A percentile compares a stretch with the other conserved stretches of the same genome.
Evolutionary conservation across 2,797 vertebrate genomes (phyloP).

Genomic region (Falco cherrug): DNA sequence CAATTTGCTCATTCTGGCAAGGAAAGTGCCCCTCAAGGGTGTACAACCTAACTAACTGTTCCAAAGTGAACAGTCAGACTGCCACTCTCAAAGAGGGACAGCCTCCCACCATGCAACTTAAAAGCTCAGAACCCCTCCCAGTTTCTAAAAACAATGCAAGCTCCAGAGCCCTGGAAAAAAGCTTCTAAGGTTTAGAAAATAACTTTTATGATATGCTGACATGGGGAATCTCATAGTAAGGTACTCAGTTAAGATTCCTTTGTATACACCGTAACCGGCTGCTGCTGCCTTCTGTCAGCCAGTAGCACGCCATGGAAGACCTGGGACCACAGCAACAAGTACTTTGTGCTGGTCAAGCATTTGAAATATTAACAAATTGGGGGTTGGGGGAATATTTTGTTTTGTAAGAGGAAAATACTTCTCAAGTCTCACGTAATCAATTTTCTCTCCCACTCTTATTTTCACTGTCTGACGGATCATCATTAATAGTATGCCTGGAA

Average conservation of each 20-base stretch:
- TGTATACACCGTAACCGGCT: not conserved
- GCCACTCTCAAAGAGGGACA: not conserved
- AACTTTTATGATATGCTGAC: not conserved
- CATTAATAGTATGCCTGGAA: not conserved
- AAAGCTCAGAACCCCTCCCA: not conserved
- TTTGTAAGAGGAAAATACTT: not conserved
- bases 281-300: not conserved
- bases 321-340: not conserved
- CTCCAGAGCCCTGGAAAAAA: not conserved
- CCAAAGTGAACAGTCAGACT: not conserved
- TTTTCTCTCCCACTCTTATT: not conserved
- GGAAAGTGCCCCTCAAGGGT: not conserved
- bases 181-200: not conserved
- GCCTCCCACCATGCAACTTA: not conserved
- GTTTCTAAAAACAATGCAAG: not conserved
- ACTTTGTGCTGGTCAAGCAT: not conserved
- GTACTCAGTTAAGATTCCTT: not conserved
- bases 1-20: not conserved
- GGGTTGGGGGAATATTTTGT: not conserved
- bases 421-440: not conserved
- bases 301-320: not conserved
- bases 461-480: not conserved
- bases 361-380: not conserved
- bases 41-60: not conserved
- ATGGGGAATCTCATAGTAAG: not conserved